These are phyloP conservation scores for Phrixothrix hirtus DNA, from an alignment of 2,888 invertebrate genomes.

Conservation along the genomic window DNA sequence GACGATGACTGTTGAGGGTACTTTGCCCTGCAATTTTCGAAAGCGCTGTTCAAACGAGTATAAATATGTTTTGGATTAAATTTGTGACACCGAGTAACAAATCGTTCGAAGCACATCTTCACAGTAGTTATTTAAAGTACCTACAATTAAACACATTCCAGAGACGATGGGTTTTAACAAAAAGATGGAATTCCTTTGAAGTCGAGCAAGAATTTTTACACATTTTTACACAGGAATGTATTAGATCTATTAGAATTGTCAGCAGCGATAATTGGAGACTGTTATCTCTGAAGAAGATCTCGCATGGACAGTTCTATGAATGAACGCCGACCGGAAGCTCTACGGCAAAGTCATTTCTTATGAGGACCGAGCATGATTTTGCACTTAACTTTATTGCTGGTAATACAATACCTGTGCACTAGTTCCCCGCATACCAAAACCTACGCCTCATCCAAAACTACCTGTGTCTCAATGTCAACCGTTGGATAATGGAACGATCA, in stretches of 20 bases:
- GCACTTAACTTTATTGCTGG: slow-evolving; percentile 55
- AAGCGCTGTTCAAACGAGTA: too few relatives aligned
- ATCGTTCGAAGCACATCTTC: slow-evolving; percentile 14
- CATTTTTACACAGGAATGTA: slow-evolving; percentile 31
- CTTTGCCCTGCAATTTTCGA: too few relatives aligned
- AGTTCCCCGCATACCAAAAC: slow-evolving; percentile 26
- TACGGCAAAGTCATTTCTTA: slow-evolving; percentile 43
- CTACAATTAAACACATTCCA: slow-evolving; percentile 30
- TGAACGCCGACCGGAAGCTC: slow-evolving; percentile 45
- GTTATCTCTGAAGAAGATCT: slow-evolving; percentile 28
- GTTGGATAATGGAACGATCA: background rate
- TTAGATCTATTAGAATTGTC: slow-evolving; percentile 31
- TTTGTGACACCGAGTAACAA: slow-evolving; percentile 12
- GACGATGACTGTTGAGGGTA: too few relatives aligned
- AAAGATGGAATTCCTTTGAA: slow-evolving; percentile 26
- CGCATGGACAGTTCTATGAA: slow-evolving; percentile 34
- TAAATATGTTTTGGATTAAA: too few relatives aligned
- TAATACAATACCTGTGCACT: slow-evolving; percentile 39
- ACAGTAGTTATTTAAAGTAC: slow-evolving; percentile 16
- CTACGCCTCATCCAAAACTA: slow-evolving; percentile 14
- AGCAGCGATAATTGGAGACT: slow-evolving; percentile 28
- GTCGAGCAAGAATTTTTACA: slow-evolving; percentile 32
- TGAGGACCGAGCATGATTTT: slow-evolving; percentile 52
- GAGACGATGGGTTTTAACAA: slow-evolving; percentile 11
- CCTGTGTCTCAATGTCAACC: slow-evolving; percentile 7